Conservation (phyloP, 2,113 vertebrate species). For the Pagrus major region DNA sequence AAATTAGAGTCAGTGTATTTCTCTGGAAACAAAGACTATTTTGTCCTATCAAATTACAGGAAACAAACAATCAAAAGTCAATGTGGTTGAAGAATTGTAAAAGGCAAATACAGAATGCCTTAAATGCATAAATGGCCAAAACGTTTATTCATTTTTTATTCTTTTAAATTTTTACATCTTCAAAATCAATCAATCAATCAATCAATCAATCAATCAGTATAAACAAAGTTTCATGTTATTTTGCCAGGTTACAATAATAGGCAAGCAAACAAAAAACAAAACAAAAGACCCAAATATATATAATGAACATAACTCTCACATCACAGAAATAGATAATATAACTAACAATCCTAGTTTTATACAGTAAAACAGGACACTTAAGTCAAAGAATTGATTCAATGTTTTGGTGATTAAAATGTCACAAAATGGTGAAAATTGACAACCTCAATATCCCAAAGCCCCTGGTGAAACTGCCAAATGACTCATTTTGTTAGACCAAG, state of each 20-base stretch:
- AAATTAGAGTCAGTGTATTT: too few relatives aligned
- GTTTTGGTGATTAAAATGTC: too few relatives aligned
- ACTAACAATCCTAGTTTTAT: too few relatives aligned
- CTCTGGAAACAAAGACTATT: too few relatives aligned
- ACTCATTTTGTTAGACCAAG: not conserved
- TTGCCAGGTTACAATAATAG: not conserved
- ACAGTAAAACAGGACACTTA: too few relatives aligned
- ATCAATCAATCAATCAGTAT: not conserved
- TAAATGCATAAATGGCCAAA: too few relatives aligned
- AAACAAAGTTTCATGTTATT: not conserved
- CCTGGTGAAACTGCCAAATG: not conserved
- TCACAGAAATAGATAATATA: not conserved
- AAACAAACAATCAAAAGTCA: not conserved
- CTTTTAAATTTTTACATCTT: not conserved
- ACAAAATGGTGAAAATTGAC: too few relatives aligned
- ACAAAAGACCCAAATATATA: not conserved
- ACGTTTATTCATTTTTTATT: not conserved
- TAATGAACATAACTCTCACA: not conserved
- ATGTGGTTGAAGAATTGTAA: too few relatives aligned
- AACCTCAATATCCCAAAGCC: too few relatives aligned
- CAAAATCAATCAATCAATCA: too few relatives aligned
- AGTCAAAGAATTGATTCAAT: too few relatives aligned
- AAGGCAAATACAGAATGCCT: not conserved
- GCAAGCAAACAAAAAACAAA: not conserved
- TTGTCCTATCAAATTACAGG: not conserved